Conservation (phyloP, 2,113 vertebrate genomes). For the Platanista minor region DNA sequence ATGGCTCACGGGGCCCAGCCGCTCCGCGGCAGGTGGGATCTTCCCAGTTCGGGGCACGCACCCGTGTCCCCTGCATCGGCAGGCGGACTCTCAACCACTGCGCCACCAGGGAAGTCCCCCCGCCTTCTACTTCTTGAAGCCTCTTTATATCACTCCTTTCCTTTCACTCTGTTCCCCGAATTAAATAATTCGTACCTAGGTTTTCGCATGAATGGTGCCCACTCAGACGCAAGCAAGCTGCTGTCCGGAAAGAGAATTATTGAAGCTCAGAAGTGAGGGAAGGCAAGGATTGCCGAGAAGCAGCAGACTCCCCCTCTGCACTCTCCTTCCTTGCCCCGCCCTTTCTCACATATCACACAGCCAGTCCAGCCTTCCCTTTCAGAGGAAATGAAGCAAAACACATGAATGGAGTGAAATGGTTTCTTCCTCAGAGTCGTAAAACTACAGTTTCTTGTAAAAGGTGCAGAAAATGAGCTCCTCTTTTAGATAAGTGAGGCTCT, state of each 20-base stretch:
- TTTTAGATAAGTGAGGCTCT: neutral
- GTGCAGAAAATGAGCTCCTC: neutral
- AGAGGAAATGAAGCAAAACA: neutral
- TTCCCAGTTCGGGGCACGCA: too few species aligned
- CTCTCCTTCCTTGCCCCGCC: accelerated
- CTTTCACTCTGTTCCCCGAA: neutral
- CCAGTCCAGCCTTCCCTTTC: neutral
- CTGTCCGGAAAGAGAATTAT: neutral
- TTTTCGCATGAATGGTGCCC: neutral
- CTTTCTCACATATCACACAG: neutral
- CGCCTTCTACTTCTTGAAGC: neutral
- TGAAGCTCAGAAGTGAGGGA: neutral
- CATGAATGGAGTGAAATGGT: neutral
- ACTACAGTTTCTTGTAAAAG: neutral
- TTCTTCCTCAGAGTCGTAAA: neutral
- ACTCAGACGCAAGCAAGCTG: neutral
- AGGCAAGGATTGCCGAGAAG: neutral
- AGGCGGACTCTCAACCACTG: too few species aligned
- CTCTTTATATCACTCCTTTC: neutral
- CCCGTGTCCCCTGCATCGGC: too few species aligned
- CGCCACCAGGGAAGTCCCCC: too few species aligned
- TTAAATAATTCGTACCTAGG: constrained; percentile 2
- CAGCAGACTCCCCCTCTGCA: too few species aligned
- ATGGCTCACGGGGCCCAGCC: too few species aligned
- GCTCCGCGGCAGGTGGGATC: too few species aligned